Evolutionary conservation across 2,113 vertebrate species (phyloP).

Genomic region (Turnix velox): DNA sequence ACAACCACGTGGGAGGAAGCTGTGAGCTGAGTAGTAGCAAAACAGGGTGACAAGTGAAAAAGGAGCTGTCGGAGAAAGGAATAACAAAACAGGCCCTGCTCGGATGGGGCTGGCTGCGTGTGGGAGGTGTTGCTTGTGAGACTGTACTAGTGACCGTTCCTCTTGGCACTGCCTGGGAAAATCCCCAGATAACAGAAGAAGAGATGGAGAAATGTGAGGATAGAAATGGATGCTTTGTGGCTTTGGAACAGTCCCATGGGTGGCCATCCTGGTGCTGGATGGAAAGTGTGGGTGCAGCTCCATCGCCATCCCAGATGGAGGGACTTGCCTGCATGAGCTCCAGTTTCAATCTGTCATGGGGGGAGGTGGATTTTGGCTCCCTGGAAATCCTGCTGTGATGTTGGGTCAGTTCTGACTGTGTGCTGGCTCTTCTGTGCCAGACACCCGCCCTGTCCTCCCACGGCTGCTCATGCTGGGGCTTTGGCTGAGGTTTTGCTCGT

Average conservation of each 20-base stretch:
- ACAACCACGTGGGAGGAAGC: conserved; percentile 18
- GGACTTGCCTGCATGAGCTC: not conserved
- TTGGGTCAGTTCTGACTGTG: not conserved
- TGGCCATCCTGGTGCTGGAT: not conserved
- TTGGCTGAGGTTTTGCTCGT: not conserved
- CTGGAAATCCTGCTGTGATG: not conserved
- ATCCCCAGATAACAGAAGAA: not conserved
- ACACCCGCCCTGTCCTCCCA: rapidly evolving
- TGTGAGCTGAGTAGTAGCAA: conserved; percentile 60
- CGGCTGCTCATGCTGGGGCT: not conserved
- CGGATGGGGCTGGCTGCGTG: conserved; percentile 18
- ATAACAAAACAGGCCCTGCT: conserved; percentile 40
- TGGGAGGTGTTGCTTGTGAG: conserved; percentile 51
- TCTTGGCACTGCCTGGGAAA: not conserved
- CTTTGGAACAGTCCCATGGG: rapidly evolving
- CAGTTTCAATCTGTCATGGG: not conserved
- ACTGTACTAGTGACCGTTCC: conserved; percentile 9
- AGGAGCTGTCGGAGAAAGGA: conserved; percentile 55
- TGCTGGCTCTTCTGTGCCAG: not conserved
- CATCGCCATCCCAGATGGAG: not conserved
- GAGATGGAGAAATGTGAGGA: not conserved
- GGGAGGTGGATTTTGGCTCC: not conserved
- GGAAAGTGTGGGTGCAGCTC: not conserved
- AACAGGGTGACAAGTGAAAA: conserved; percentile 67
- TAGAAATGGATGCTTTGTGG: rapidly evolving